Conservation (phyloP, 2,797 vertebrate species). For the Gymnodraco acuticeps region DNA sequence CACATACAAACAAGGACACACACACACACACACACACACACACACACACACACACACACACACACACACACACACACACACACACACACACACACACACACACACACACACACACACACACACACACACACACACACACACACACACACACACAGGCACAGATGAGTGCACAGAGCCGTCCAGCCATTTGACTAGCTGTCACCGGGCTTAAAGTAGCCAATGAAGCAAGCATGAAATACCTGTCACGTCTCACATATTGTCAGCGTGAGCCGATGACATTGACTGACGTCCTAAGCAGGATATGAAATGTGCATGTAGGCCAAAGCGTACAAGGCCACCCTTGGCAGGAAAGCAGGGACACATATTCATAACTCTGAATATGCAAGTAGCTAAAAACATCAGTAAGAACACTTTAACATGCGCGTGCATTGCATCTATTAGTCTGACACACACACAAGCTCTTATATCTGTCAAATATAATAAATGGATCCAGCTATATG, state of each 20-base stretch:
- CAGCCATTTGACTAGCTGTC: conserved; percentile 78
- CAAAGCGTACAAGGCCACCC: conserved; percentile 21
- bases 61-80: conserved; percentile 1
- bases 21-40: conserved; percentile 2
- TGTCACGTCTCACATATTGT: conserved; percentile 70
- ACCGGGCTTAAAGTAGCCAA: conserved; percentile 73
- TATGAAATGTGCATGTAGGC: conserved; percentile 59
- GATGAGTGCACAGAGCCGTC: conserved; percentile 72
- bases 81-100: conserved; percentile 4
- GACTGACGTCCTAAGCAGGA: conserved; percentile 62
- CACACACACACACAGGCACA: conserved; percentile 41
- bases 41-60: conserved; percentile 16
- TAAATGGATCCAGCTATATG: conserved; percentile 42
- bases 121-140: conserved; percentile 16
- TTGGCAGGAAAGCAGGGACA: conserved; percentile 19
- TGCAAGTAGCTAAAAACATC: conserved; percentile 21
- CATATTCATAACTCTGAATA: conserved; percentile 39
- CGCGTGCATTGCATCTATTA: conserved; percentile 1
- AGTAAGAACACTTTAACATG: conserved; percentile 30
- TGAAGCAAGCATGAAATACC: conserved; percentile 72
- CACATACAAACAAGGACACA: neutral
- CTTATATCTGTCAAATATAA: conserved; percentile 47
- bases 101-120: conserved; percentile 2
- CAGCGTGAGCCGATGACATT: conserved; percentile 46
- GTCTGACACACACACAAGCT: conserved; percentile 14